Evolutionary conservation across 2,113 vertebrate species (phyloP).

Genomic region (Merops nubicus): DNA sequence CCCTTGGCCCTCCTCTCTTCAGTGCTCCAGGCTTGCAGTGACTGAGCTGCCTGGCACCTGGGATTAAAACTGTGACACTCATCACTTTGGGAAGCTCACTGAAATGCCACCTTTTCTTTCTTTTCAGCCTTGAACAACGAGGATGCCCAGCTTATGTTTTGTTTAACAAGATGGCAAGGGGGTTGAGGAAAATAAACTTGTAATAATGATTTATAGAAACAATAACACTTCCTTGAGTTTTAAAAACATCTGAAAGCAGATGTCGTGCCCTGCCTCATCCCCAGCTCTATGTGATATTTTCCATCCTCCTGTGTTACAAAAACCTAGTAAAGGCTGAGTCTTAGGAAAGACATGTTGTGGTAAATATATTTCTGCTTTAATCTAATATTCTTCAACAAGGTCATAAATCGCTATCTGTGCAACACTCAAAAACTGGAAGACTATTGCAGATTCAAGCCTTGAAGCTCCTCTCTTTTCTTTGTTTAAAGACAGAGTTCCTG

Average conservation of each 20-base stretch:
- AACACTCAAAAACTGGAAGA: neutral
- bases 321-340: neutral
- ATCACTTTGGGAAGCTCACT: neutral
- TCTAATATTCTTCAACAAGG: neutral
- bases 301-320: neutral
- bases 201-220: slow-evolving; percentile 40
- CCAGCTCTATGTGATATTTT: neutral
- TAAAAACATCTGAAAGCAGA: slow-evolving; percentile 47
- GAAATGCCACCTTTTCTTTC: neutral
- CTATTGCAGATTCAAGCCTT: slow-evolving; percentile 3
- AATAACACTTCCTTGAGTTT: slow-evolving; percentile 31
- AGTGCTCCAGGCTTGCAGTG: neutral
- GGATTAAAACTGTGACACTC: neutral
- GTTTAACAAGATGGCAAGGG: neutral
- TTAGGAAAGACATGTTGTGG: neutral
- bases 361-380: neutral
- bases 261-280: neutral
- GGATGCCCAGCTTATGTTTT: neutral
- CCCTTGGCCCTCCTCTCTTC: neutral
- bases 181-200: neutral
- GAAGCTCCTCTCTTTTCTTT: slow-evolving; percentile 26
- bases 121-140: neutral
- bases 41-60: neutral
- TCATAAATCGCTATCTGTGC: neutral
- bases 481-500: slow-evolving; percentile 16